These are phyloP conservation scores for Crocodylus rhombifer DNA, from an alignment of 2,797 vertebrate genomes.

Conservation along the genomic window DNA sequence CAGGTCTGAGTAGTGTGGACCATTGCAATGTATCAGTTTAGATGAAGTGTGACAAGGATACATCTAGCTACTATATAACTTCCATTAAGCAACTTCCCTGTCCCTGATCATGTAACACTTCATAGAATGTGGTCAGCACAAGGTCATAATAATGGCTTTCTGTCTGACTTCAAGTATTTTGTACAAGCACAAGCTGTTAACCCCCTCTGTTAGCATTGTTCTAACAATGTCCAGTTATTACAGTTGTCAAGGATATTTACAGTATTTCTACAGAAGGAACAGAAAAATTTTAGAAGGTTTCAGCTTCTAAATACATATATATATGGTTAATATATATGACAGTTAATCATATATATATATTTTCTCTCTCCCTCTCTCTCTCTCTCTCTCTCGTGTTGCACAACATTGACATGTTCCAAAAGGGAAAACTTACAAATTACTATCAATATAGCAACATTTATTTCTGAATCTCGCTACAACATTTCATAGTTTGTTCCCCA, in stretches of 20 bases:
- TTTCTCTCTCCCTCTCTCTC: not conserved
- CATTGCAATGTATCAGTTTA: constrained; percentile 94
- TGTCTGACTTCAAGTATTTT: constrained; percentile 84
- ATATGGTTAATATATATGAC: not conserved
- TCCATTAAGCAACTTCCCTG: constrained; percentile 94
- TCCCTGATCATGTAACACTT: constrained; percentile 90
- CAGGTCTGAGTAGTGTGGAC: constrained; percentile 89
- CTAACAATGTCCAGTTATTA: constrained; percentile 77
- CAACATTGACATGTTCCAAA: constrained; percentile 18
- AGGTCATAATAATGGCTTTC: constrained; percentile 89
- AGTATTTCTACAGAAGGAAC: constrained; percentile 55
- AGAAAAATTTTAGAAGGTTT: constrained; percentile 58
- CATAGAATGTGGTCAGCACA: constrained; percentile 89
- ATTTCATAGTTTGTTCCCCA: not conserved
- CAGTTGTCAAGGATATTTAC: constrained; percentile 75
- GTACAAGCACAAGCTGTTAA: constrained; percentile 84
- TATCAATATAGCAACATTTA: constrained; percentile 13
- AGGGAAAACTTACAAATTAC: constrained; percentile 36
- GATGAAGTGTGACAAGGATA: constrained; percentile 98
- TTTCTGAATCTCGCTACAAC: not conserved
- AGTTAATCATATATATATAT: not conserved
- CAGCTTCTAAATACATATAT: constrained; percentile 15
- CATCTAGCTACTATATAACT: constrained; percentile 90
- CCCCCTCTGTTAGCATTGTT: constrained; percentile 80
- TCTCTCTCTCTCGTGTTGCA: not conserved